Conservation (phyloP, 2,888 invertebrate genomes). For the Gastrophysa polygoni region DNA sequence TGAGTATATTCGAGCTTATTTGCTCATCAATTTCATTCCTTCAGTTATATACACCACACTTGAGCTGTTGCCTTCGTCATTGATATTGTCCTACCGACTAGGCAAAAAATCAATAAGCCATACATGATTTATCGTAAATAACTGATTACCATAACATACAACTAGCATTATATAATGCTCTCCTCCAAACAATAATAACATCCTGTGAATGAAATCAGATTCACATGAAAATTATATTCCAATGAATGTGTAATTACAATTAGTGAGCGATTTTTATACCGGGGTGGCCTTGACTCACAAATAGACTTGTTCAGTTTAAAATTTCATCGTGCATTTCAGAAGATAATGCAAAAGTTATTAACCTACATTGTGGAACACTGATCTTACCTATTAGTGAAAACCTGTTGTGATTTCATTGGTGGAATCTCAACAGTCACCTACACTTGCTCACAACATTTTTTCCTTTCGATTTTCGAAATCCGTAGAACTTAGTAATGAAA, state of each 20-base stretch:
- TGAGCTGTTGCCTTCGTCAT: too few relatives aligned
- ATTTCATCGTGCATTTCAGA: constrained; percentile 30
- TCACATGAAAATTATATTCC: constrained; percentile 41
- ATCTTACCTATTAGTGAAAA: constrained; percentile 27
- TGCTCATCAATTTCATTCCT: too few relatives aligned
- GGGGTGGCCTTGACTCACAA: constrained; percentile 36
- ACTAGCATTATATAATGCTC: constrained; percentile 35
- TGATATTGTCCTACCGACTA: not conserved
- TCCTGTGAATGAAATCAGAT: constrained; percentile 43
- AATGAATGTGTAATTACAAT: constrained; percentile 36
- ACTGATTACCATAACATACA: constrained; percentile 27
- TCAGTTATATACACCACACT: too few relatives aligned
- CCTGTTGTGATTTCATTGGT: constrained; percentile 29
- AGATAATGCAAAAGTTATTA: constrained; percentile 42
- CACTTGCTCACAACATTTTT: too few relatives aligned
- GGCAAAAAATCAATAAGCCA: constrained; percentile 17
- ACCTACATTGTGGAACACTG: constrained; percentile 40
- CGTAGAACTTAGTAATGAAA: too few relatives aligned
- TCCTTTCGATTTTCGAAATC: too few relatives aligned
- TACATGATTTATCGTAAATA: constrained; percentile 12
- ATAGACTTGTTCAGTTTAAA: constrained; percentile 29
- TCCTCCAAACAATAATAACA: constrained; percentile 38
- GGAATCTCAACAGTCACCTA: constrained; percentile 9
- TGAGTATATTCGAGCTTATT: too few relatives aligned
- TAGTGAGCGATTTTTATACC: constrained; percentile 34